A percentile compares a stretch with the other conserved stretches of the same genome.
Evolutionary conservation across 2,797 vertebrate genomes (phyloP).

Genomic region (Sorex maritimensis): DNA sequence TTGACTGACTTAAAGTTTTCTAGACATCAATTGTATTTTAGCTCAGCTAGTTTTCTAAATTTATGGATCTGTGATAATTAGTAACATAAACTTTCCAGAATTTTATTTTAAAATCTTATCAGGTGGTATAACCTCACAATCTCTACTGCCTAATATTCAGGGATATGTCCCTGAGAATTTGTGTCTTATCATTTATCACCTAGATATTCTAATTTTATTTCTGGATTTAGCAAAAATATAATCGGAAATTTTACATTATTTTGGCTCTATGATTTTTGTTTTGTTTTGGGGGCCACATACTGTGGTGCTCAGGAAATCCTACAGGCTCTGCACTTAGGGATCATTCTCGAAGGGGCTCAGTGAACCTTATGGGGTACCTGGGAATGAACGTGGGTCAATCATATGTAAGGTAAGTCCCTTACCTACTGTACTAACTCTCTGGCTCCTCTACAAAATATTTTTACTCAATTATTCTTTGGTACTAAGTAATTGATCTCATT

Average conservation of each 20-base stretch:
- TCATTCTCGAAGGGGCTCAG: no score
- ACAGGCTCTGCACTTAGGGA: no score
- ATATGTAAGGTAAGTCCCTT: no score
- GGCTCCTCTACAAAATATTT: neutral
- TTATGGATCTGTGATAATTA: neutral
- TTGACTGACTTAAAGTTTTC: neutral
- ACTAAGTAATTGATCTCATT: neutral
- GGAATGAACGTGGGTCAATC: no score
- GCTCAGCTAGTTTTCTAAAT: neutral
- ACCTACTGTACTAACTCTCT: no score
- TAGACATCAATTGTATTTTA: neutral
- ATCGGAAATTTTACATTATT: neutral
- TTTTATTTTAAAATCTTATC: neutral
- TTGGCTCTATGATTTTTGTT: neutral
- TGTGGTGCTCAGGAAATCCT: no score
- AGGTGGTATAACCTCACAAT: neutral
- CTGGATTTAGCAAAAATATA: neutral
- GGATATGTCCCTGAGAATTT: constrained; percentile 9
- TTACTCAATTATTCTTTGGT: constrained; percentile 19
- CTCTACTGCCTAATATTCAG: neutral
- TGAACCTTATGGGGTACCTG: no score
- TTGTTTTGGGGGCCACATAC: no score
- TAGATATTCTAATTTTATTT: neutral
- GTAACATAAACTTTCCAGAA: neutral
- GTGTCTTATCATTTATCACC: neutral